Conservation (phyloP, 2,888 invertebrate species). For the Dynastes maya region DNA sequence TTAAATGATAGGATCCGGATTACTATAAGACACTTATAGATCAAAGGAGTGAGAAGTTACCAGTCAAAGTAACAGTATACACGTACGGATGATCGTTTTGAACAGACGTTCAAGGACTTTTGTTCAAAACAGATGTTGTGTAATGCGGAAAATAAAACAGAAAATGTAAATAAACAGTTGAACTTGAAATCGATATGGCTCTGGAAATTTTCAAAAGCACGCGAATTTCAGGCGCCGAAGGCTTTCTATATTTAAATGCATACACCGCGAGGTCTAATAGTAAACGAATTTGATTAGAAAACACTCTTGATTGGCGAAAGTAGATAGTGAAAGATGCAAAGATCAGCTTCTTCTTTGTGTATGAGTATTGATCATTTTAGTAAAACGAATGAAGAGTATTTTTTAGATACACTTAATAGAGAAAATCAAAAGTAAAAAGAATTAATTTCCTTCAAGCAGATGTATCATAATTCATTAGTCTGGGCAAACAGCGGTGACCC, state of each 20-base stretch:
- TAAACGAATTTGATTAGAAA: background rate
- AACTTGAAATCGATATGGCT: conserved; percentile 6
- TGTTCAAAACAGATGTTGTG: conserved; percentile 5
- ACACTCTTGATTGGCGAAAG: too few species aligned
- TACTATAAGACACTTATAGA: background rate
- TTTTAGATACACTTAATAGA: background rate
- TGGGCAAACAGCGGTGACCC: too few species aligned
- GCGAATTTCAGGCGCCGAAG: conserved; percentile 26
- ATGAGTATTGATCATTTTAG: background rate
- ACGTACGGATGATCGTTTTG: background rate
- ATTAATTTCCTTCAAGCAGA: background rate
- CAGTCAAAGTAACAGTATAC: background rate
- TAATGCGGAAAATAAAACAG: background rate
- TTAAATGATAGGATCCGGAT: background rate
- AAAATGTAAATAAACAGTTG: conserved; percentile 18
- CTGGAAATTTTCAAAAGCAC: conserved; percentile 3
- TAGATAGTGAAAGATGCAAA: background rate
- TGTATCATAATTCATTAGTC: too few species aligned
- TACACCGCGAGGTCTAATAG: background rate
- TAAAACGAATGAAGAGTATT: background rate
- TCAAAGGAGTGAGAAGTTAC: background rate
- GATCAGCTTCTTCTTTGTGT: background rate
- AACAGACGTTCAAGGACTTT: conserved; percentile 6
- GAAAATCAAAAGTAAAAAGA: background rate
- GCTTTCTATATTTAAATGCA: conserved; percentile 28